Conservation (phyloP, 2,888 invertebrate genomes). For the Caenorhabditis sp. region DNA sequence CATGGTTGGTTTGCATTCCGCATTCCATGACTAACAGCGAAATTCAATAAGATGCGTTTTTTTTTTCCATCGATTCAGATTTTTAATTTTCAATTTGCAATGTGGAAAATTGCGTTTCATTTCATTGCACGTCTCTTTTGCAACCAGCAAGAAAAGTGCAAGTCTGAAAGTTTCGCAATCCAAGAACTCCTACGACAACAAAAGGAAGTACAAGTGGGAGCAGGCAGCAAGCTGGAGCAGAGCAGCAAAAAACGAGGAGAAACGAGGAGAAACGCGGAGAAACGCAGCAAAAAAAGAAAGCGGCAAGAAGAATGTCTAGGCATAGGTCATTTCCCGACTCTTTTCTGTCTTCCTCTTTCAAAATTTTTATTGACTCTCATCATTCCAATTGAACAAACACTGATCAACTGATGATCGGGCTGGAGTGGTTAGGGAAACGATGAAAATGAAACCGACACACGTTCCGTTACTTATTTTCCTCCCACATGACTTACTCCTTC, state of each 20-base stretch:
- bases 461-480: slow-evolving; percentile 23
- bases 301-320: slow-evolving; percentile 11
- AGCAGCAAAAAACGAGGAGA: background rate
- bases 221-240: too few species aligned
- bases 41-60: too few species aligned
- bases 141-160: too few species aligned
- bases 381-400: slow-evolving; percentile 50
- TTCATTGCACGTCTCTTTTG: too few species aligned
- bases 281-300: background rate
- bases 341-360: slow-evolving; percentile 19
- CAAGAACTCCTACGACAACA: slow-evolving; percentile 6
- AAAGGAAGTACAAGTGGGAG: background rate
- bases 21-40: too few species aligned
- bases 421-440: slow-evolving; percentile 12
- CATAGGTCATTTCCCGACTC: slow-evolving; percentile 40
- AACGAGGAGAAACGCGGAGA: background rate
- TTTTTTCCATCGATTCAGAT: too few species aligned
- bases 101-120: too few species aligned
- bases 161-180: too few species aligned
- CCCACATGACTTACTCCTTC: slow-evolving; percentile 50
- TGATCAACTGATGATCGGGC: slow-evolving; percentile 56
- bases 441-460: slow-evolving; percentile 32
- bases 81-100: too few species aligned
- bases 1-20: too few species aligned
- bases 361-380: slow-evolving; percentile 51